phyloP scores from a whole-genome alignment of 2,797 vertebrate genomes.

The Triplophysa yarkandensis region DNA sequence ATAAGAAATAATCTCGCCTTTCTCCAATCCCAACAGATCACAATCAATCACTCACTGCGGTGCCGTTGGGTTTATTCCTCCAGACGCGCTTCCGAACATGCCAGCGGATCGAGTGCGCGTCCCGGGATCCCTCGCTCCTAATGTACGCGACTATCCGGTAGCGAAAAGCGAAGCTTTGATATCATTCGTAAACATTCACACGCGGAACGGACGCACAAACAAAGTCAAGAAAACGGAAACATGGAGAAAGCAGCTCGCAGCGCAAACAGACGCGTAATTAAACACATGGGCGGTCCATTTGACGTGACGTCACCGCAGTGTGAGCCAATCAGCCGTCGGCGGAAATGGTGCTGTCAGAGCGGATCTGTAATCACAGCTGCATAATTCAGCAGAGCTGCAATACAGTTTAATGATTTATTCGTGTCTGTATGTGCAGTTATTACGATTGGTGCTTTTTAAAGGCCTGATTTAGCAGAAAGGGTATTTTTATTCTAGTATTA shows the following conservation, averaged over 20 bases:
- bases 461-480: neutral
- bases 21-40: neutral
- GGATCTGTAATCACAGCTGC: neutral
- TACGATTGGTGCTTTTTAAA: neutral
- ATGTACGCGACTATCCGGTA: conserved; percentile 3
- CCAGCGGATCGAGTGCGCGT: conserved; percentile 16
- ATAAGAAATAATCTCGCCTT: neutral
- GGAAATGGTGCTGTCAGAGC: neutral
- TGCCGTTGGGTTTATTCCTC: conserved; percentile 13
- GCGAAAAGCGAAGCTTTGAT: neutral
- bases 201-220: no score
- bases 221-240: neutral
- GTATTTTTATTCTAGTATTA: no score
- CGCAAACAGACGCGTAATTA: conserved; percentile 20
- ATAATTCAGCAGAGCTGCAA: neutral
- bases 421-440: neutral
- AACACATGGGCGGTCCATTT: neutral
- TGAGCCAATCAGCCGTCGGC: neutral
- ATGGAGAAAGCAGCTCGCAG: neutral
- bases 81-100: conserved; percentile 10
- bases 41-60: conserved; percentile 9
- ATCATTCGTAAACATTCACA: neutral
- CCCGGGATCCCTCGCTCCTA: conserved; percentile 27
- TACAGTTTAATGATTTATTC: neutral
- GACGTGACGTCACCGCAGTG: neutral